phyloP scores from a whole-genome alignment of 2,888 invertebrate genomes.

The Chromoteleia sp. region DNA sequence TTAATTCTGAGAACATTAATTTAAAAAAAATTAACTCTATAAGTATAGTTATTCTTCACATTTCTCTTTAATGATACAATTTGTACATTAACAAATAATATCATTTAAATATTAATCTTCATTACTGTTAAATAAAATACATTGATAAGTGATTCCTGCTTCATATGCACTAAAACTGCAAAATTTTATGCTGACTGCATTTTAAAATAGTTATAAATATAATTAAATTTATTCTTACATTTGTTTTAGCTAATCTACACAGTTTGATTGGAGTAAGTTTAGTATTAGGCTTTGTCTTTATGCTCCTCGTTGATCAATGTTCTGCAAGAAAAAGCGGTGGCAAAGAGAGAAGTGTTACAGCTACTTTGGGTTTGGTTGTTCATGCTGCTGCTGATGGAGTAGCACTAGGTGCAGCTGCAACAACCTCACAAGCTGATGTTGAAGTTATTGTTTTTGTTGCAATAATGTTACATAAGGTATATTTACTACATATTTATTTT shows the following conservation, averaged over 20 bases:
- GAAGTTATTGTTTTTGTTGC: constrained; percentile 99
- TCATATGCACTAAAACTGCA: too few relatives aligned
- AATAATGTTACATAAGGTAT: constrained; percentile 98
- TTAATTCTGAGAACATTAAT: too few relatives aligned
- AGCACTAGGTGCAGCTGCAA: constrained; percentile 98
- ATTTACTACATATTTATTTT: background rate
- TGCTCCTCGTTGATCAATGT: constrained; percentile 97
- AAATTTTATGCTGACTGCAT: too few relatives aligned
- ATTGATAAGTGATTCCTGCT: too few relatives aligned
- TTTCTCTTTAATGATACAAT: too few relatives aligned
- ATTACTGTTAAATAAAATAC: too few relatives aligned
- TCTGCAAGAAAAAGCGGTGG: constrained; percentile 87
- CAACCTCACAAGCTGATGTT: constrained; percentile 97
- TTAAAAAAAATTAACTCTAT: too few relatives aligned
- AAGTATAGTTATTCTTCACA: too few relatives aligned
- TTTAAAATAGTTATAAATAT: too few relatives aligned
- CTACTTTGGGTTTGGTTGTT: constrained; percentile 98
- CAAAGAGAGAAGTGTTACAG: constrained; percentile 92
- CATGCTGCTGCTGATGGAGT: constrained; percentile 99
- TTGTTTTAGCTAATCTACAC: constrained; percentile 87
- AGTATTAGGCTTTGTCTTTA: constrained; percentile 98
- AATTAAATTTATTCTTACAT: constrained; percentile 3
- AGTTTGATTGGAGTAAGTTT: constrained; percentile 96
- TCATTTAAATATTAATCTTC: too few relatives aligned
- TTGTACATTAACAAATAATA: too few relatives aligned